Conservation (phyloP, 2,888 invertebrate species). For the Melinaea menophilus region DNA sequence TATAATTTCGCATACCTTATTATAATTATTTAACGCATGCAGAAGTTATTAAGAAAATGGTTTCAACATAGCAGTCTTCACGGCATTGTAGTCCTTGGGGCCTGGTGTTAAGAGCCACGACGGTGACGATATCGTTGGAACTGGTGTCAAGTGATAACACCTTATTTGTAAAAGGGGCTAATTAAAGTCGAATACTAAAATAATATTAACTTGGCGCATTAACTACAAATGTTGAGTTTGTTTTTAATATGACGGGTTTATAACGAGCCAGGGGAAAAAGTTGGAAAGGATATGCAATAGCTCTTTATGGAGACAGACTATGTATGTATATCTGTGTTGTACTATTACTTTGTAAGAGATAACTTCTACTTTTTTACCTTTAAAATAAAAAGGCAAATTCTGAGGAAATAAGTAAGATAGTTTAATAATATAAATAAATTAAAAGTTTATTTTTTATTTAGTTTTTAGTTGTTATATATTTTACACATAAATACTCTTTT, state of each 20-base stretch:
- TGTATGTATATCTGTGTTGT: neutral
- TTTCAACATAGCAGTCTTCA: neutral
- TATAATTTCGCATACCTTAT: conserved; percentile 6
- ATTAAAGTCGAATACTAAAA: conserved; percentile 38
- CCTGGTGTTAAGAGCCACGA: conserved; percentile 11
- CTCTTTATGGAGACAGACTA: conserved; percentile 28
- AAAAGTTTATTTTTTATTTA: too few species aligned
- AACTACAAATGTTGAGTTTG: conserved; percentile 23
- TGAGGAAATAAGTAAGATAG: too few species aligned
- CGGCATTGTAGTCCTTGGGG: neutral
- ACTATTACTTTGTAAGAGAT: neutral
- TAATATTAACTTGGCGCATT: conserved; percentile 30
- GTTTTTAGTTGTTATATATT: too few species aligned
- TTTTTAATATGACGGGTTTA: conserved; percentile 28
- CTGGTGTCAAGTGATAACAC: conserved; percentile 33
- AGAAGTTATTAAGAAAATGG: conserved; percentile 7
- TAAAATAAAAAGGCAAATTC: too few species aligned
- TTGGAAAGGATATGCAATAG: conserved; percentile 26
- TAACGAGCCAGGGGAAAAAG: conserved; percentile 27
- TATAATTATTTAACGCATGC: conserved; percentile 5
- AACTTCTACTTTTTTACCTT: too few species aligned
- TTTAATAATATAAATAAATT: too few species aligned
- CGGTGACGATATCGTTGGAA: conserved; percentile 9
- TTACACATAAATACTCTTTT: too few species aligned
- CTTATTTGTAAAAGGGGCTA: conserved; percentile 33